Evolutionary conservation across 2,797 vertebrate genomes (phyloP).

Genomic region (Pantherophis alleghaniensis): DNA sequence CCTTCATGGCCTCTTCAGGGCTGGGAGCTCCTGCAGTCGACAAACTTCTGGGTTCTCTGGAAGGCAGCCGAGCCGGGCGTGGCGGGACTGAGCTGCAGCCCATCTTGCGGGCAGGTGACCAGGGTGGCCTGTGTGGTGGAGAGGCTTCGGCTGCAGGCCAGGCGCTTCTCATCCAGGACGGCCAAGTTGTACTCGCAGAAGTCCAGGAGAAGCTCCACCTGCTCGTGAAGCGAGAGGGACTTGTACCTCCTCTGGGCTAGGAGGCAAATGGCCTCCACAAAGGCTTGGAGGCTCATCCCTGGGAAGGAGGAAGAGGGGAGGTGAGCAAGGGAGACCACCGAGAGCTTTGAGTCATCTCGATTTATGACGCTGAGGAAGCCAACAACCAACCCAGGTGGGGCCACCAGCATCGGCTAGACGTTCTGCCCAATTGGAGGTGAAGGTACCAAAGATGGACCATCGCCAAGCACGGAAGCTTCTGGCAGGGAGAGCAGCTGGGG

Average conservation of each 20-base stretch:
- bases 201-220: conserved; percentile 80
- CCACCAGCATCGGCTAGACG: not conserved
- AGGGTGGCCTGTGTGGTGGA: not conserved
- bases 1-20: conserved; percentile 26
- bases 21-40: conserved; percentile 61
- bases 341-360: not conserved
- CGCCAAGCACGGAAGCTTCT: not conserved
- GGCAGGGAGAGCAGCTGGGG: no score
- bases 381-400: not conserved
- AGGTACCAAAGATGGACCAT: not conserved
- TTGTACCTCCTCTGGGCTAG: conserved; percentile 88
- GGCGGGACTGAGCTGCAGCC: conserved; percentile 1
- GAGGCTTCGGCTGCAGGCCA: conserved; percentile 63
- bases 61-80: conserved; percentile 36
- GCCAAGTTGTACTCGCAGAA: conserved; percentile 86
- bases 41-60: conserved; percentile 46
- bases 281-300: conserved; percentile 95
- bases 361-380: not conserved
- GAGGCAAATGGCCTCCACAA: conserved; percentile 89
- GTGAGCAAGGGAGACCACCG: not conserved
- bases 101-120: conserved; percentile 6
- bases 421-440: not conserved
- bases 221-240: conserved; percentile 74
- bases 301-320: conserved; percentile 14
- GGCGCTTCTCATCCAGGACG: conserved; percentile 77